A percentile compares a stretch with the other conserved stretches of the same genome.
These are phyloP conservation scores for Drosophila parvula DNA, from an alignment of 1,140 invertebrate species.

Conservation along the genomic window DNA sequence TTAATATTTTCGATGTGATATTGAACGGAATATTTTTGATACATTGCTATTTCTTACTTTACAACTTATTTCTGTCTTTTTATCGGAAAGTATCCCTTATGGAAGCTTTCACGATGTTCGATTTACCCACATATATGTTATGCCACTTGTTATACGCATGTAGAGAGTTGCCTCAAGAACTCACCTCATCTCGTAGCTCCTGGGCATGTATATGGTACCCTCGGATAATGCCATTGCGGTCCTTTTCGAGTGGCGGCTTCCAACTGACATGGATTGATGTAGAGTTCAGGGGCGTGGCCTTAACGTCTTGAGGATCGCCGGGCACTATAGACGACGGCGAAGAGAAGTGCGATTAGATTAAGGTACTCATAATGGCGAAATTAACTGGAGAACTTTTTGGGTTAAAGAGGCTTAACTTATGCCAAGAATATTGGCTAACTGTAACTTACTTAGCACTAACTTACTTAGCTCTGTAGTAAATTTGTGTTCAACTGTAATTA, in stretches of 20 bases:
- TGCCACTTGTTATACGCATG: neutral
- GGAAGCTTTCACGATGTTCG: too few relatives aligned
- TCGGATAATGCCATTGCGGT: slow-evolving; percentile 97
- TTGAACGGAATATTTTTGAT: too few relatives aligned
- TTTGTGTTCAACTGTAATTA: neutral
- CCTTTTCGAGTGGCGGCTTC: slow-evolving; percentile 94
- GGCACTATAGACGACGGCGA: slow-evolving; percentile 91
- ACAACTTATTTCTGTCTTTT: too few relatives aligned
- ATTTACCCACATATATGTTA: too few relatives aligned
- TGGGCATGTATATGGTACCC: slow-evolving; percentile 98
- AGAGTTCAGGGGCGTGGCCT: slow-evolving; percentile 94
- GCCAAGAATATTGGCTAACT: neutral
- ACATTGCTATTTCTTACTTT: too few relatives aligned
- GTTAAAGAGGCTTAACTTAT: slow-evolving; percentile 53
- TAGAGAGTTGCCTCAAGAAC: neutral
- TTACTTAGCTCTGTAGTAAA: slow-evolving; percentile 24
- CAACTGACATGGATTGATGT: slow-evolving; percentile 96
- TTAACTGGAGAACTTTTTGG: neutral
- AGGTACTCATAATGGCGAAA: slow-evolving; percentile 37
- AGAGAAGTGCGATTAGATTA: slow-evolving; percentile 64
- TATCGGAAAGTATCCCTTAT: too few relatives aligned
- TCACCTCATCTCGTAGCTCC: slow-evolving; percentile 93
- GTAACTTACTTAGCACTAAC: slow-evolving; percentile 56
- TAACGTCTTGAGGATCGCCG: slow-evolving; percentile 96
- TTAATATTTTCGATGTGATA: too few relatives aligned